Percentiles rank a stretch among this genome's conserved stretches.
Conservation (phyloP, 2,113 vertebrate species). For the Oenanthe melanoleuca region DNA sequence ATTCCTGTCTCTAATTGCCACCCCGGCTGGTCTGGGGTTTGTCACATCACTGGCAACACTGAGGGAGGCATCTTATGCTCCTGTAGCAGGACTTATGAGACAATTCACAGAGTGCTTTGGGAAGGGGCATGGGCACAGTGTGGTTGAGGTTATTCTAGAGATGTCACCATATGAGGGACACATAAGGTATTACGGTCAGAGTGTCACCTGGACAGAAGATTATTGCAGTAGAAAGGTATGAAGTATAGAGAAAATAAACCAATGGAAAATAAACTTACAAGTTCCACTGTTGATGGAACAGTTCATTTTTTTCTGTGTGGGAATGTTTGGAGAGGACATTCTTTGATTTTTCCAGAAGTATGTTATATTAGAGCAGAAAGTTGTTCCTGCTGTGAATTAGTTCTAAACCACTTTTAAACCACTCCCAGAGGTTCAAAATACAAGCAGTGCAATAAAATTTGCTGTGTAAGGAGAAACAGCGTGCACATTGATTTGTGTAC, state of each 20-base stretch:
- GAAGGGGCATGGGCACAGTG: background rate
- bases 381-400: background rate
- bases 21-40: no score
- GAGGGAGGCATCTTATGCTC: background rate
- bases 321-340: background rate
- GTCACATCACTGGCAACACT: no score
- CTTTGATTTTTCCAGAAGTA: background rate
- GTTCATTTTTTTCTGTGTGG: background rate
- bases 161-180: background rate
- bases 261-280: background rate
- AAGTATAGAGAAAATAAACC: background rate
- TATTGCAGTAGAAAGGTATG: background rate
- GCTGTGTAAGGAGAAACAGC: background rate
- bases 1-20: no score
- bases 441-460: constrained; percentile 7
- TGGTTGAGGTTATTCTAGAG: background rate
- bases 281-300: background rate
- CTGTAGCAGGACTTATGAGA: background rate
- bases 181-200: background rate
- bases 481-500: background rate
- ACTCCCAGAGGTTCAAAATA: background rate
- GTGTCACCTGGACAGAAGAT: background rate
- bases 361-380: background rate
- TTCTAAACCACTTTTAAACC: background rate
- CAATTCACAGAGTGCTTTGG: background rate